A percentile compares a stretch with the other conserved stretches of the same genome.
These are phyloP conservation scores for Ectropis crepuscularia DNA, from an alignment of 2,888 invertebrate genomes.

Conservation along the genomic window DNA sequence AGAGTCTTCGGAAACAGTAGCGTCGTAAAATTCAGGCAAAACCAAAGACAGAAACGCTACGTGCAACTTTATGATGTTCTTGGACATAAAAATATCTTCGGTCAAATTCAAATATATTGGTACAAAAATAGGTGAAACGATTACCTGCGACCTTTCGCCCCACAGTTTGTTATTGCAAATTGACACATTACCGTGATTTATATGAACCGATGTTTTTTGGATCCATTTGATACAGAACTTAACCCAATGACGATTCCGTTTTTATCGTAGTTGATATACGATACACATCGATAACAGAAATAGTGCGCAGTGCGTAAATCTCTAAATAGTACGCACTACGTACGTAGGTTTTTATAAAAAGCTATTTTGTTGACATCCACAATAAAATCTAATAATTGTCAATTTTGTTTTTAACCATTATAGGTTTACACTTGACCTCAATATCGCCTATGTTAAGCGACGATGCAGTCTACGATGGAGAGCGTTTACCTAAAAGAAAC, in stretches of 20 bases:
- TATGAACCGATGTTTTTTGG: conserved; percentile 2
- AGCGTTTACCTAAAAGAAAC: no score
- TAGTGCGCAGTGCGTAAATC: background rate
- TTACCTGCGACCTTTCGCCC: conserved; percentile 22
- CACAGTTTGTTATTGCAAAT: conserved; percentile 11
- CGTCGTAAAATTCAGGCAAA: no score
- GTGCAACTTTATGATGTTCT: background rate
- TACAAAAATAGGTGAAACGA: conserved; percentile 25
- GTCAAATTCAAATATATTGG: conserved; percentile 14
- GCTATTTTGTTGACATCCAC: no score
- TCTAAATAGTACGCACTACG: no score
- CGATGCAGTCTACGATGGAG: no score
- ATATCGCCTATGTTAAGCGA: no score
- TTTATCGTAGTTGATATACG: conserved; percentile 16
- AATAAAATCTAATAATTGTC: no score
- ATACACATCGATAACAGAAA: background rate
- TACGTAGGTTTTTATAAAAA: no score
- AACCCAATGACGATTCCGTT: conserved; percentile 19
- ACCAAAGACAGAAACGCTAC: no score
- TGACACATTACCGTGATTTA: conserved; percentile 19
- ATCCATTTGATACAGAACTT: conserved; percentile 16
- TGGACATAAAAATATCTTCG: background rate
- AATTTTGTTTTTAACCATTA: no score
- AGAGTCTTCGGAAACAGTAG: no score
- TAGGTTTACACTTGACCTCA: no score